Conservation (phyloP, 2,113 vertebrate species). For the Rhynchomys soricoides region DNA sequence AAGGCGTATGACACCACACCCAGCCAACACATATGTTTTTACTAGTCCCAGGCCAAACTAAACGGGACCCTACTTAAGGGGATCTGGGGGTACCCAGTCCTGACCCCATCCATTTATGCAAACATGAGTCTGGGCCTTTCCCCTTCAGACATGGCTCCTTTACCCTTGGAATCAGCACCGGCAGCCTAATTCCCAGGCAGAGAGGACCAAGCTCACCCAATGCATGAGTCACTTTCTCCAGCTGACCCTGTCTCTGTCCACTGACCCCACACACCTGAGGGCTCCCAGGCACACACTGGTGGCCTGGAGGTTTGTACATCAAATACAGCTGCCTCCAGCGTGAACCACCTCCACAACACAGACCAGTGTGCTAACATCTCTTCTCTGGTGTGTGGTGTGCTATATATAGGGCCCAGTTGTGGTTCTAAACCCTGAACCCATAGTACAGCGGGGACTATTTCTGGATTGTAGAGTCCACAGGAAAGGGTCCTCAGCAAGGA, state of each 20-base stretch:
- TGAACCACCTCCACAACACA: not conserved
- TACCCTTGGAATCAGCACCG: not conserved
- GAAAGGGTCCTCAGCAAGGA: not conserved
- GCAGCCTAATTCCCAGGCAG: not conserved
- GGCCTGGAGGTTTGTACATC: not conserved
- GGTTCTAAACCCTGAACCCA: conserved; percentile 50
- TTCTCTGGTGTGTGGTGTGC: not conserved
- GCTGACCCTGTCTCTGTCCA: not conserved
- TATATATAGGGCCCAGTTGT: conserved; percentile 48
- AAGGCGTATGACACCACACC: not conserved
- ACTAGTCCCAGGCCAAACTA: not conserved
- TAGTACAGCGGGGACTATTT: conserved; percentile 44
- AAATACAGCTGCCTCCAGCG: not conserved
- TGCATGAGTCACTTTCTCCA: not conserved
- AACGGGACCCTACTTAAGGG: rapidly evolving
- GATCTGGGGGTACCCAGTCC: not conserved
- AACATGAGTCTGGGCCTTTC: not conserved
- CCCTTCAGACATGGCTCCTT: not conserved
- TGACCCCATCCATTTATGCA: rapidly evolving
- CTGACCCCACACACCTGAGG: not conserved
- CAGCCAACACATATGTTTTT: not conserved
- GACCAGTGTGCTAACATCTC: not conserved
- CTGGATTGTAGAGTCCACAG: conserved; percentile 38
- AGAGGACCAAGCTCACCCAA: not conserved
- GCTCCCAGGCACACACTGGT: not conserved